A percentile compares a stretch with the other conserved stretches of the same genome.
Evolutionary conservation across 2,888 invertebrate species (phyloP).

Genomic region (Campoplex capitator): DNA sequence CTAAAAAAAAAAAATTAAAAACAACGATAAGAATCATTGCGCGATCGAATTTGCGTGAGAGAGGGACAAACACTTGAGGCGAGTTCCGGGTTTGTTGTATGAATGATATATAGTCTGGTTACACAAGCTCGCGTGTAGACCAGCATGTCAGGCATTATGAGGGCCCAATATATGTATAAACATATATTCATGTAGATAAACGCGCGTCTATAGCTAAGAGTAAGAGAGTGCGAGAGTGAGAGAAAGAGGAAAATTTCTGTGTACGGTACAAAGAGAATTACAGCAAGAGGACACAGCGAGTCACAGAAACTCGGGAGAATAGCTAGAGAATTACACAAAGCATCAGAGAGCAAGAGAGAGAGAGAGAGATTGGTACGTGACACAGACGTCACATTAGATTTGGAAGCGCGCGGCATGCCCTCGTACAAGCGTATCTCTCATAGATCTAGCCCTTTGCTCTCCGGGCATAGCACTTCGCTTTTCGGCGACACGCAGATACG

Average conservation of each 20-base stretch:
- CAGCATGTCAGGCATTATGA: constrained; percentile 58
- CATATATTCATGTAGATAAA: constrained; percentile 9
- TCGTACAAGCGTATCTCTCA: constrained; percentile 77
- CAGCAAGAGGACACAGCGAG: constrained; percentile 54
- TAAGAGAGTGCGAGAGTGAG: constrained; percentile 16
- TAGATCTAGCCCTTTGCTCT: constrained; percentile 75
- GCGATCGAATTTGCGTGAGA: constrained; percentile 39
- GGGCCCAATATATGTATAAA: constrained; percentile 27
- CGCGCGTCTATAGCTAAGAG: constrained; percentile 4
- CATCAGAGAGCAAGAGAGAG: constrained; percentile 40
- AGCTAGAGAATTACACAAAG: constrained; percentile 44
- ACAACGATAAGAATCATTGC: constrained; percentile 19
- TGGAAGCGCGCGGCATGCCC: constrained; percentile 77
- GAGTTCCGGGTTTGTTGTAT: constrained; percentile 58
- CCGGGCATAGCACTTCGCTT: constrained; percentile 80
- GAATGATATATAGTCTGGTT: constrained; percentile 25
- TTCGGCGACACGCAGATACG: constrained; percentile 81
- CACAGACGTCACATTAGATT: constrained; percentile 84
- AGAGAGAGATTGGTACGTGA: constrained; percentile 77
- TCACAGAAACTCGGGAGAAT: constrained; percentile 61
- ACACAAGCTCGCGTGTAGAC: constrained; percentile 37
- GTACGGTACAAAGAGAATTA: constrained; percentile 62
- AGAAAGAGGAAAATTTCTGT: constrained; percentile 26
- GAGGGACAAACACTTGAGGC: constrained; percentile 28
- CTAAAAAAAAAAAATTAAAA: constrained; percentile 6